Evolutionary conservation across 2,113 vertebrate genomes (phyloP).

Genomic region (Petaurus breviceps): DNA sequence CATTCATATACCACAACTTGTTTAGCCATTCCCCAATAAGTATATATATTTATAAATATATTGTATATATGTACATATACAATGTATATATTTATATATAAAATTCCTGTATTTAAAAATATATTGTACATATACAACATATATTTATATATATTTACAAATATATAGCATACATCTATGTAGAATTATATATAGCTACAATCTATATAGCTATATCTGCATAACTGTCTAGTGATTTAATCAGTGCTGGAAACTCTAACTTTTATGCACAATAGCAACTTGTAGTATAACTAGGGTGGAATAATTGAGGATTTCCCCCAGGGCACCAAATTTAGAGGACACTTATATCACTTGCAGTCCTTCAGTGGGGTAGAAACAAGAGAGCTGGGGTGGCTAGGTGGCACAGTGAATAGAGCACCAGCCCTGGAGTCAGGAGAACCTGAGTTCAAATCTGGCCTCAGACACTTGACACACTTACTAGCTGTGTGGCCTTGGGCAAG

Average conservation of each 20-base stretch:
- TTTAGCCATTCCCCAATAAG: too few species aligned
- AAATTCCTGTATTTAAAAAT: too few species aligned
- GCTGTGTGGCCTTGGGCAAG: too few species aligned
- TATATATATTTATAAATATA: not conserved
- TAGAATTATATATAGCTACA: not conserved
- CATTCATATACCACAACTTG: too few species aligned
- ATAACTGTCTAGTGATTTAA: not conserved
- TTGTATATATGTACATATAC: too few species aligned
- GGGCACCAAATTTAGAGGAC: not conserved
- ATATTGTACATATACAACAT: too few species aligned
- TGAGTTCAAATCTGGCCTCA: too few species aligned
- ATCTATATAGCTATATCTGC: not conserved
- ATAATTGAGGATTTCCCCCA: not conserved
- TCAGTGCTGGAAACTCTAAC: not conserved
- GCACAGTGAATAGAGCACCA: too few species aligned
- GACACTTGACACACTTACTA: too few species aligned
- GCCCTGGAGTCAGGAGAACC: too few species aligned
- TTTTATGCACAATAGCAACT: not conserved
- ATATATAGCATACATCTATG: not conserved
- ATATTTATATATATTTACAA: not conserved
- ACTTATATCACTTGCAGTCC: not conserved
- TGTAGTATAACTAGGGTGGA: not conserved
- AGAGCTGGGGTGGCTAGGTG: not conserved
- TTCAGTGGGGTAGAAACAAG: not conserved
- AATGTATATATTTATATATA: not conserved